These are phyloP conservation scores for Philonicus albiceps DNA, from an alignment of 2,888 invertebrate genomes.

Conservation along the genomic window DNA sequence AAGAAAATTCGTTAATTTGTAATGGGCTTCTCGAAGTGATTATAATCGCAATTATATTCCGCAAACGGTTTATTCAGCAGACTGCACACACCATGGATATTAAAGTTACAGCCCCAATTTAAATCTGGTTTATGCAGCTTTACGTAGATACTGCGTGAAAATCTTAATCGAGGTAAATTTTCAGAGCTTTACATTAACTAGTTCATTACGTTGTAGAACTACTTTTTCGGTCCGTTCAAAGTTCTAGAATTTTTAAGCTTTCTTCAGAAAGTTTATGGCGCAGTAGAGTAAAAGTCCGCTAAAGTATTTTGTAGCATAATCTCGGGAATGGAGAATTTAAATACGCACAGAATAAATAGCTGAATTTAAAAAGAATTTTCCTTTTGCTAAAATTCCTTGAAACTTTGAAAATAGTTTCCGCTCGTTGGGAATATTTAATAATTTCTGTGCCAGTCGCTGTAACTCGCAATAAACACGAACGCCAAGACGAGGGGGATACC, in stretches of 20 bases:
- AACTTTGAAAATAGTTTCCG: background rate
- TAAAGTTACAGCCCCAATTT: background rate
- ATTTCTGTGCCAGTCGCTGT: background rate
- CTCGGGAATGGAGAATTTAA: background rate
- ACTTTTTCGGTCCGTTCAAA: background rate
- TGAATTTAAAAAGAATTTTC: background rate
- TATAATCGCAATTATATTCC: background rate
- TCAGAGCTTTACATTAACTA: background rate
- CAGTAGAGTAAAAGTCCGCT: background rate
- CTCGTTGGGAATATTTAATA: background rate
- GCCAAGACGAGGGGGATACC: background rate
- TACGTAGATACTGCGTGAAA: background rate
- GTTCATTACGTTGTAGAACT: background rate
- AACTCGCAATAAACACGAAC: background rate
- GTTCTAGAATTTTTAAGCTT: background rate
- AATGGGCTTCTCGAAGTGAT: background rate
- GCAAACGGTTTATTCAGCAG: background rate
- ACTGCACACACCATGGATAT: background rate
- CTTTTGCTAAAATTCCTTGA: background rate
- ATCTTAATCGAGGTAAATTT: background rate
- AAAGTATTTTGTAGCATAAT: background rate
- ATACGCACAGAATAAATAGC: background rate
- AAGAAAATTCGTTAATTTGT: background rate
- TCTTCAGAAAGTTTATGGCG: background rate
- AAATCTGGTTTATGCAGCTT: background rate